Evolutionary conservation across 2,113 vertebrate genomes (phyloP), one percentile per base, ranked within the genome.

Genomic region (Corydoras sp.): DNA sequence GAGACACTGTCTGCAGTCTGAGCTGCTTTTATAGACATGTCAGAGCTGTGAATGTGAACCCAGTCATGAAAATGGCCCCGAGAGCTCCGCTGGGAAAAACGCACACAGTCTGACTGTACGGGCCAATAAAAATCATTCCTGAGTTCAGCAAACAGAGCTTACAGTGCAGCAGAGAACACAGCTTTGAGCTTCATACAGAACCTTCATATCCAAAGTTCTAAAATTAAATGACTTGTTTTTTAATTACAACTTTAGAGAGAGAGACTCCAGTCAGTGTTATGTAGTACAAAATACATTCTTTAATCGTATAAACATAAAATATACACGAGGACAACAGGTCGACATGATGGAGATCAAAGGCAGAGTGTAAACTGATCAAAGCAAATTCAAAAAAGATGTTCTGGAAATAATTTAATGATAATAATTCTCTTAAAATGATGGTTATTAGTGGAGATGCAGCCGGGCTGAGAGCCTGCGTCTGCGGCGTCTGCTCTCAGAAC

Each of bases 261-360:
- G 51, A 53, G 13, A 53, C 51, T 53, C 7, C 62, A 73, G 58
- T 15, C 64, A 43, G 35, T 43, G 7, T 43, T 81, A 1, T 81
- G 14, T 82, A 74, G 78, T 90, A 88, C 84, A 89, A 91, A 91
- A 90, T 89, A 90, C 87, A 88, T 88, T 89, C 82, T 88, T 90
- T 89, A 87, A 87, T 89, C 90, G 76, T 81, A 81, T 76, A 63
- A 73, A 83, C 79, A 85, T 69, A 81, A 86, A 84, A 88, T 87
- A 84, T 81, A 86, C 71, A 81, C 75, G 77, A 75, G 49, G 80
- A 76, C 83, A 82, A 76, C 55, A 71, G 80, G 84, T 81, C 77
- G 84, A 76, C 77, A 81, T 30, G 74, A 80, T 81, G 82, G 68
- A 81, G 68, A 84, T 76, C 77, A 87, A 85, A 79, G 81, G 79